Conservation (phyloP, 2,113 vertebrate species). For the Panthera tigris region DNA sequence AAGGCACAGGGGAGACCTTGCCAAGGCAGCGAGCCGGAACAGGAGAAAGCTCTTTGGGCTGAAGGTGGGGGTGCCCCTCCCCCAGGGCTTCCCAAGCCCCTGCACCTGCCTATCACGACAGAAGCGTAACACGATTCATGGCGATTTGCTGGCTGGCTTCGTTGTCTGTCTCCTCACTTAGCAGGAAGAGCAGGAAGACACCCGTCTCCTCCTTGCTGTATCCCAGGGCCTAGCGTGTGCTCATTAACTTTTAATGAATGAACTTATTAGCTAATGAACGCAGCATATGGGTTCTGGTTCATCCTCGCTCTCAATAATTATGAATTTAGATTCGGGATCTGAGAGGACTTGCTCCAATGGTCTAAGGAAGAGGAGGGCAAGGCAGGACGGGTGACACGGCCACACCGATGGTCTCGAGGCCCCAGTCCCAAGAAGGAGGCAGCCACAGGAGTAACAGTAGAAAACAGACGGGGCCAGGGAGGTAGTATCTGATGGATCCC, state of each 20-base stretch:
- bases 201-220: not conserved
- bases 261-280: not conserved
- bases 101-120: fast-evolving
- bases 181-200: not conserved
- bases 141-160: not conserved
- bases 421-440: not conserved
- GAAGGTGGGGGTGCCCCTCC: not conserved
- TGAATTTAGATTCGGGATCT: not conserved
- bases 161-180: not conserved
- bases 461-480: not conserved
- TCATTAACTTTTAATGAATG: not conserved
- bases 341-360: not conserved
- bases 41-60: not conserved
- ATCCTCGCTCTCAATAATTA: no score
- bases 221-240: not conserved
- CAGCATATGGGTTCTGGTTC: not conserved
- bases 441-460: not conserved
- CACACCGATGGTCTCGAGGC: fast-evolving
- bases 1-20: not conserved
- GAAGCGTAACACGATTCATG: fast-evolving
- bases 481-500: fast-evolving
- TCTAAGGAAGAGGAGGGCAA: not conserved
- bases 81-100: not conserved
- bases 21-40: not conserved
- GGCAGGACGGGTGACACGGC: no score